Evolutionary conservation across 2,797 vertebrate genomes (phyloP).

Genomic region (Acrossocheilus wenchowensis): DNA sequence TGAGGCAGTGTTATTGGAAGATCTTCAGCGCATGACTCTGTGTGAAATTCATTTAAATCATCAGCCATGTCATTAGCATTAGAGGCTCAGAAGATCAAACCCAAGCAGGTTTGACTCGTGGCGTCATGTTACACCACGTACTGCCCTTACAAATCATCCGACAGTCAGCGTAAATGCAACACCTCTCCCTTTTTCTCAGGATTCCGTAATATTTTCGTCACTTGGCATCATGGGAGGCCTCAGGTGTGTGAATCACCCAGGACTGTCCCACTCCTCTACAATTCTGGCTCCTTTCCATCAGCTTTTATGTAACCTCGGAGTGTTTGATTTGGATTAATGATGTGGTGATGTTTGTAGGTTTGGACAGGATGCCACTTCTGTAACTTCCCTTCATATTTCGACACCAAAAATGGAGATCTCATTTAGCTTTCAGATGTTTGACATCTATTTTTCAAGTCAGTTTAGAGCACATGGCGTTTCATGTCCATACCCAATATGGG

Average conservation of each 20-base stretch:
- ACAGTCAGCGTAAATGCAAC: neutral
- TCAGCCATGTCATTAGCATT: neutral
- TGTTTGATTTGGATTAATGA: conserved; percentile 25
- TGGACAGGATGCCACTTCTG: neutral
- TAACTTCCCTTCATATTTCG: neutral
- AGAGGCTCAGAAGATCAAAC: neutral
- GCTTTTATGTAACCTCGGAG: conserved; percentile 30
- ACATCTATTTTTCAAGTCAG: neutral
- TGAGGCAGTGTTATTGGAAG: neutral
- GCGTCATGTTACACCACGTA: neutral
- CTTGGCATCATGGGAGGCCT: conserved; percentile 10
- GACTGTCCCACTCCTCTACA: conserved; percentile 1
- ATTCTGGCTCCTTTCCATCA: conserved; percentile 11
- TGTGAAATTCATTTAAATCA: neutral
- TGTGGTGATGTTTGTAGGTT: conserved; percentile 1
- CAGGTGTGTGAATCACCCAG: conserved; percentile 47
- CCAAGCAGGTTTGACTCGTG: neutral
- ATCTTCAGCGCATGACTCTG: neutral
- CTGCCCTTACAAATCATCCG: neutral
- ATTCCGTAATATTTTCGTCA: conserved; percentile 41
- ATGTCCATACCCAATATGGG: neutral
- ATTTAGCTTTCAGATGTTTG: neutral
- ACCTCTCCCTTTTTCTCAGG: neutral
- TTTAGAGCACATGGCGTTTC: neutral
- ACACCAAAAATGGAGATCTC: neutral